Conservation (phyloP, 2,113 vertebrate species). For the Lipophrys pholis region DNA sequence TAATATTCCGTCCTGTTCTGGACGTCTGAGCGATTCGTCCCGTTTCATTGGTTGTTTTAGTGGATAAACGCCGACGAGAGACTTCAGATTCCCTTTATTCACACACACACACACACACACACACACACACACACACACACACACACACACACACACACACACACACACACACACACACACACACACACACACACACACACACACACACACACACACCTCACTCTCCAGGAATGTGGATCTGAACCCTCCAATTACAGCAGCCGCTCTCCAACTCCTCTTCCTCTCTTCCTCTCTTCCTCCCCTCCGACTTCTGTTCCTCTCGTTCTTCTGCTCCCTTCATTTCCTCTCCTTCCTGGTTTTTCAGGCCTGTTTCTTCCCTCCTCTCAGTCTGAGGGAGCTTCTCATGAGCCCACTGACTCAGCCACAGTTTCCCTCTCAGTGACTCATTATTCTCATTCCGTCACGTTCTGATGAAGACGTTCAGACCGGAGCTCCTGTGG, state of each 20-base stretch:
- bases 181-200: neutral
- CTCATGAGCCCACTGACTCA: conserved; percentile 45
- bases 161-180: neutral
- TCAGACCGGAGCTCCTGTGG: no score
- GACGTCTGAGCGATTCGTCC: no score
- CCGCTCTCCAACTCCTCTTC: conserved; percentile 2
- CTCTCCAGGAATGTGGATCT: conserved; percentile 50
- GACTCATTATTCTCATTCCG: conserved; percentile 46
- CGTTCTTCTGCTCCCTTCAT: neutral
- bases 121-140: conserved; percentile 13
- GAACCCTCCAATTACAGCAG: conserved; percentile 52
- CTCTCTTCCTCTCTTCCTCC: neutral
- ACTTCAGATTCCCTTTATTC: no score
- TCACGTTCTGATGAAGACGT: no score
- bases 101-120: no score
- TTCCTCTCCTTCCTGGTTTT: neutral
- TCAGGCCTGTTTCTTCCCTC: neutral
- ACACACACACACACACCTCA: conserved; percentile 50
- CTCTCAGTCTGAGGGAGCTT: conserved; percentile 11
- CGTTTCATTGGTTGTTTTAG: no score
- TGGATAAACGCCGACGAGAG: no score
- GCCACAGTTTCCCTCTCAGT: conserved; percentile 28
- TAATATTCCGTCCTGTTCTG: no score
- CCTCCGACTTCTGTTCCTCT: neutral
- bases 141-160: conserved; percentile 7